Percentiles rank a stretch among this genome's conserved stretches.
Conservation (phyloP, 2,113 vertebrate species). For the Fukomys damarensis region DNA sequence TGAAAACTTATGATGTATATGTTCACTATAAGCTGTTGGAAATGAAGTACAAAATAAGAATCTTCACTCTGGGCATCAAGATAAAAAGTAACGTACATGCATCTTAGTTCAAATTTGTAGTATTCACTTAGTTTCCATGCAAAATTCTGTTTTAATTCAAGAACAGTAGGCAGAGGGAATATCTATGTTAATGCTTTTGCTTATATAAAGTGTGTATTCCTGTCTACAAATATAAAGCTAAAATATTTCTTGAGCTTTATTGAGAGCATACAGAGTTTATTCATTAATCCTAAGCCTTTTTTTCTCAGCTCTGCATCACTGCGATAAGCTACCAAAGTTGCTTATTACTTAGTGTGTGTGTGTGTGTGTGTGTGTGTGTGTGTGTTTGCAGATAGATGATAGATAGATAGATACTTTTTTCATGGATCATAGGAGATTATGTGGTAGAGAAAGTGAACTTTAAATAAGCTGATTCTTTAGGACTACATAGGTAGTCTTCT, state of each 20-base stretch:
- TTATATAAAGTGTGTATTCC: not conserved
- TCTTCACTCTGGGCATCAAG: not conserved
- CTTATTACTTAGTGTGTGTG: not conserved
- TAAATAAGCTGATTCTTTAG: not conserved
- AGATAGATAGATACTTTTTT: too few species aligned
- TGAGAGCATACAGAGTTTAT: not conserved
- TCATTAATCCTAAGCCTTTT: not conserved
- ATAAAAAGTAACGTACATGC: not conserved
- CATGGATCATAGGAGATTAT: not conserved
- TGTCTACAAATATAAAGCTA: not conserved
- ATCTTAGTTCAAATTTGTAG: not conserved
- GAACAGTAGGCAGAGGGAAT: not conserved
- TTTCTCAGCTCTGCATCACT: not conserved
- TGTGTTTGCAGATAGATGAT: too few species aligned
- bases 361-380: not conserved
- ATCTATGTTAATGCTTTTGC: not conserved
- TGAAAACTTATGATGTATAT: not conserved
- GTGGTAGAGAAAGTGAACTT: not conserved
- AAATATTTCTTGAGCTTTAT: not conserved
- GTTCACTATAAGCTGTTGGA: not conserved
- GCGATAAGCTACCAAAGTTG: not conserved
- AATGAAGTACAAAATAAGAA: not conserved
- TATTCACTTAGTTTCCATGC: not conserved
- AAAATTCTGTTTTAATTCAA: constrained; percentile 8
- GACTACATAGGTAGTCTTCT: not conserved